Base-by-base conservation (phyloP, 2,797 vertebrate genomes). In the Psittacula echo region DNA sequence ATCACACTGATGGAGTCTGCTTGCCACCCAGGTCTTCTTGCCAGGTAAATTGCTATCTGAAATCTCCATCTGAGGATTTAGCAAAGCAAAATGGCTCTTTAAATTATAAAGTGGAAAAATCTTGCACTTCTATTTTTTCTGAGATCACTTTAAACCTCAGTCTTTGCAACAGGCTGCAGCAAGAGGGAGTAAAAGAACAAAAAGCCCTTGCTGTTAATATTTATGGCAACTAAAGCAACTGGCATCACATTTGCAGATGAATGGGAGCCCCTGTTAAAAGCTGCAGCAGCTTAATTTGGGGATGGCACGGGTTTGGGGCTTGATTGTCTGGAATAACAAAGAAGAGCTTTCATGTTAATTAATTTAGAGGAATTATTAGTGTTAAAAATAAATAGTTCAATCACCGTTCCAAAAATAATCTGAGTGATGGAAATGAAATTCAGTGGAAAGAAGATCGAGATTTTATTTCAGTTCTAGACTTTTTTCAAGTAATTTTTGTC, bases 101-200 rank as follows among this genome's bases (percentile, higher is more conserved):
- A 72, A 91, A 72, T 34, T 77, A 62, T 5, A 62, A 85, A 77
- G 72, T 37, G 26, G 34, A 20, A 67, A 87, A 89, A 23, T 74
- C 56, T 81, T 74, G 51, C 37, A 50, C 53, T 82, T 67, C 47
- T 47, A 47, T 72, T 56, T 32, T 58, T 60, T 37, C 24, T 26
- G 15, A 77, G 53, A 85, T 72, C 77, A 58, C 77, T 93, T 92
- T 85, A 94, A 90, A 92, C 45, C 39, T 80, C 72, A 71, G 91
- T 44, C 71, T 85, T 95, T 96, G 91, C 96, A 95, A 95, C 78
- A 94, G 94, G 86, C 94, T 90, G 88, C 93, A 96, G 95, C 85
- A 94, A 96, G 91, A 94, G 94, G 95, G 95, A 96, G 95, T 90
- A 87, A 90, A 96, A 95, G 95, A 96, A 96, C 93, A 94, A 91